Evolutionary conservation across 2,888 invertebrate genomes (phyloP).

Genomic region (Tetropium fuscum): DNA sequence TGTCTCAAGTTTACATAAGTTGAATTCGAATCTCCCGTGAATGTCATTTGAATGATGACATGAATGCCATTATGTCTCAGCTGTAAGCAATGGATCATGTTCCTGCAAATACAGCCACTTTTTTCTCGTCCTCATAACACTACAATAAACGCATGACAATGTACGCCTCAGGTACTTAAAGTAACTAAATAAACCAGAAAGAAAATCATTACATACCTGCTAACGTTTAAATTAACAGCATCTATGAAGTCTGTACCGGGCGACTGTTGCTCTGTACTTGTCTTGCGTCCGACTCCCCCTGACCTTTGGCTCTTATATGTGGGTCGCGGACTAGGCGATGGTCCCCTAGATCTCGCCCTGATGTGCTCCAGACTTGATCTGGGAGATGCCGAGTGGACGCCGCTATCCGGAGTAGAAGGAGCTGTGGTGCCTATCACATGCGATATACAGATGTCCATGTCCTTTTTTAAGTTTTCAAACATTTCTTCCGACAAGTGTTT

Average conservation of each 20-base stretch:
- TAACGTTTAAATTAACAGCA: conserved; percentile 42
- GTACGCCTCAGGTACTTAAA: no score
- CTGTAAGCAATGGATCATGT: no score
- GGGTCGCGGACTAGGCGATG: conserved; percentile 62
- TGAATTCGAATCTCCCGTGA: no score
- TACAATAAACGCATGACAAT: no score
- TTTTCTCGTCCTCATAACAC: no score
- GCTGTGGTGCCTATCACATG: conserved; percentile 80
- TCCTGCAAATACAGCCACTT: no score
- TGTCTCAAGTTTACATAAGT: no score
- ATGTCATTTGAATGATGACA: no score
- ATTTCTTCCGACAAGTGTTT: conserved; percentile 80
- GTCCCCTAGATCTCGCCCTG: conserved; percentile 58
- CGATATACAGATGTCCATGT: conserved; percentile 87
- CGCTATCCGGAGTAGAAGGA: conserved; percentile 63
- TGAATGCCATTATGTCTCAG: no score
- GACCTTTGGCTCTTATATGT: conserved; percentile 62
- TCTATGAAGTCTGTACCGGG: conserved; percentile 50
- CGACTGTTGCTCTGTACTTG: conserved; percentile 59
- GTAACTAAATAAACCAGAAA: no score
- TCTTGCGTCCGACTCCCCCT: conserved; percentile 52
- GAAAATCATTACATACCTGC: conserved; percentile 33
- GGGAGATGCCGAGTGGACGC: conserved; percentile 59
- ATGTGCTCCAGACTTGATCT: conserved; percentile 57
- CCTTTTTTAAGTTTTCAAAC: conserved; percentile 82